These are phyloP conservation scores for Paragorgia papillata DNA, from an alignment of 92 coral and sea anemone genomes.

Conservation along the genomic window DNA sequence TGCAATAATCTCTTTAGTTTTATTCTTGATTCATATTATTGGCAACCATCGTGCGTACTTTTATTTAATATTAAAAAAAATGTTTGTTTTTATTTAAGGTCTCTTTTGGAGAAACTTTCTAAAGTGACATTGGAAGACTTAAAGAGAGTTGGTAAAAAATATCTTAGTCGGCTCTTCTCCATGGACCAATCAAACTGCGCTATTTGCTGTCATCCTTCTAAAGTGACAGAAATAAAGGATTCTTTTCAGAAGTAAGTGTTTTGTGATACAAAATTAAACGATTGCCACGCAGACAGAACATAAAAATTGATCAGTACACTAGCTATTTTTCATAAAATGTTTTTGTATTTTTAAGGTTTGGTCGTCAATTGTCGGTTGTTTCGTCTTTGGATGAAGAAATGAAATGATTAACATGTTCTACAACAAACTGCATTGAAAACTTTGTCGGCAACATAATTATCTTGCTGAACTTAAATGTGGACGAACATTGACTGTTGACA, in stretches of 20 bases:
- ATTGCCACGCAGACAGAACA: too few relatives aligned
- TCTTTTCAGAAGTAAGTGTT: conserved; percentile 67
- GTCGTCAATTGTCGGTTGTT: conserved; percentile 73
- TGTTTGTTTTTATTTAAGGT: conserved; percentile 34
- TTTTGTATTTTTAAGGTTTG: conserved; percentile 56
- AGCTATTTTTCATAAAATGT: background rate
- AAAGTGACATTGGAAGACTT: conserved; percentile 74
- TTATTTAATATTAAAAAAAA: too few relatives aligned
- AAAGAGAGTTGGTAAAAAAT: conserved; percentile 73
- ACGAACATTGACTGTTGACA: too few relatives aligned
- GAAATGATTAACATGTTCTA: too few relatives aligned
- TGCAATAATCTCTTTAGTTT: background rate
- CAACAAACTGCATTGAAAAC: too few relatives aligned
- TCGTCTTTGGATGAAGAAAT: conserved; percentile 89
- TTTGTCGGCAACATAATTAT: too few relatives aligned
- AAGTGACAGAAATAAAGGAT: conserved; percentile 81
- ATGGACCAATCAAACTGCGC: conserved; percentile 82
- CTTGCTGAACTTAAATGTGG: too few relatives aligned
- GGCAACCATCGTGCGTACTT: too few relatives aligned
- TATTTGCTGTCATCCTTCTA: conserved; percentile 91
- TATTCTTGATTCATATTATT: too few relatives aligned
- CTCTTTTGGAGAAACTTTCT: conserved; percentile 65
- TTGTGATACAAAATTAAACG: too few relatives aligned
- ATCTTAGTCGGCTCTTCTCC: conserved; percentile 78
- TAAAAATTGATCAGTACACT: too few relatives aligned